Evolutionary conservation across 2,888 invertebrate genomes (phyloP).

Genomic region (Pristionchus mayeri): DNA sequence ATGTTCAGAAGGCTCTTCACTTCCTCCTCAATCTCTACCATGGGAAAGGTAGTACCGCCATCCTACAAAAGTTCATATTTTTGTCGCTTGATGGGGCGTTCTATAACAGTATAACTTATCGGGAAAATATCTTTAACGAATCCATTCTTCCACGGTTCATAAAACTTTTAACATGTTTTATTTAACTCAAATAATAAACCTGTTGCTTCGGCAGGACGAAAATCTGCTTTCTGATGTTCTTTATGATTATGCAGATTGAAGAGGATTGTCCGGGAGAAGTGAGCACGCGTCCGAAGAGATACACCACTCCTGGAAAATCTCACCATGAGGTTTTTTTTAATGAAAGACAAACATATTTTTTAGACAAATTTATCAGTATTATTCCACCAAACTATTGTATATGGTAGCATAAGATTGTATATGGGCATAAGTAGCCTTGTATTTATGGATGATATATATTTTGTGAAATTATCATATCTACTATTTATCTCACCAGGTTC

Average conservation of each 20-base stretch:
- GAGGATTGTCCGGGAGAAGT: constrained; percentile 81
- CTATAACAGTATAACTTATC: no score
- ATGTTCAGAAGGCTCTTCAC: constrained; percentile 83
- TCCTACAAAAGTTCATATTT: no score
- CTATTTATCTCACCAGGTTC: constrained; percentile 57
- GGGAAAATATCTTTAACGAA: no score
- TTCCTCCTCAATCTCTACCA: constrained; percentile 77
- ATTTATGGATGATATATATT: neutral
- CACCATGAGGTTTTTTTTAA: no score
- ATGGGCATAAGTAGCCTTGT: no score
- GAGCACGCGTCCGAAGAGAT: constrained; percentile 91
- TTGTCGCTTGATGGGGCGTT: no score
- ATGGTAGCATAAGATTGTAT: no score
- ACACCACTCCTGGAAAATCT: constrained; percentile 85
- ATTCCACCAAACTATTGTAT: no score
- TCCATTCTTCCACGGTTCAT: no score
- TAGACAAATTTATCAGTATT: neutral
- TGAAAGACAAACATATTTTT: no score
- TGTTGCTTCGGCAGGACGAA: constrained; percentile 86
- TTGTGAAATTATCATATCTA: neutral
- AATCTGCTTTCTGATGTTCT: constrained; percentile 88
- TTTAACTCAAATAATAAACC: neutral
- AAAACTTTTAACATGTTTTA: no score
- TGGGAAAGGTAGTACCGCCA: constrained; percentile 52
- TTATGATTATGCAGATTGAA: constrained; percentile 90